Evolutionary conservation across 2,113 vertebrate genomes (phyloP).

Genomic region (Rhea pennata): DNA sequence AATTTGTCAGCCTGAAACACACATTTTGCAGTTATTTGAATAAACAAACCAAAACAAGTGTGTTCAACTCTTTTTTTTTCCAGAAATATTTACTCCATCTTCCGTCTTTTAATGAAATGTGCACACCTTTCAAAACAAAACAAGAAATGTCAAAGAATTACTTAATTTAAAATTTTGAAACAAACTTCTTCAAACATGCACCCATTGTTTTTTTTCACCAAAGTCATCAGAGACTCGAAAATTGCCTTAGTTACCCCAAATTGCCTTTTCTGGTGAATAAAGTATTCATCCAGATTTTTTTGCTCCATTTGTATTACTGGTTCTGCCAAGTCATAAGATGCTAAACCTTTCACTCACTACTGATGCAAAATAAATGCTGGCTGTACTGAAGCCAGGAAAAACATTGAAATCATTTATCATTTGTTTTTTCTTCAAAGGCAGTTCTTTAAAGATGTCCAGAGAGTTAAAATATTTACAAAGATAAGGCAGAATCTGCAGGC

Average conservation of each 20-base stretch:
- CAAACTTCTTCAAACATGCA: neutral
- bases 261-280: constrained; percentile 8
- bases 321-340: constrained; percentile 42
- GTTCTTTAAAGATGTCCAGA: neutral
- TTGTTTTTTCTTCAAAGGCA: neutral
- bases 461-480: neutral
- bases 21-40: neutral
- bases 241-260: neutral
- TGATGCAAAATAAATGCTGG: constrained; percentile 17
- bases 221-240: neutral
- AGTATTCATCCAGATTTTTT: neutral
- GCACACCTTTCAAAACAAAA: neutral
- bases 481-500: neutral
- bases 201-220: neutral
- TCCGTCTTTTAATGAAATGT: neutral
- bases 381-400: neutral
- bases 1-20: neutral
- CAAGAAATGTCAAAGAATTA: neutral
- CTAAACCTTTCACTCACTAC: neutral
- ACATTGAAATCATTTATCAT: neutral
- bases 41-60: too few relatives aligned
- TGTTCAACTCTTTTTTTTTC: neutral
- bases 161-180: neutral
- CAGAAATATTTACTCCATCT: neutral
- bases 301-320: neutral